These are phyloP conservation scores for Drosophila erecta DNA, from an alignment of 1,140 invertebrate genomes.

Conservation along the genomic window DNA sequence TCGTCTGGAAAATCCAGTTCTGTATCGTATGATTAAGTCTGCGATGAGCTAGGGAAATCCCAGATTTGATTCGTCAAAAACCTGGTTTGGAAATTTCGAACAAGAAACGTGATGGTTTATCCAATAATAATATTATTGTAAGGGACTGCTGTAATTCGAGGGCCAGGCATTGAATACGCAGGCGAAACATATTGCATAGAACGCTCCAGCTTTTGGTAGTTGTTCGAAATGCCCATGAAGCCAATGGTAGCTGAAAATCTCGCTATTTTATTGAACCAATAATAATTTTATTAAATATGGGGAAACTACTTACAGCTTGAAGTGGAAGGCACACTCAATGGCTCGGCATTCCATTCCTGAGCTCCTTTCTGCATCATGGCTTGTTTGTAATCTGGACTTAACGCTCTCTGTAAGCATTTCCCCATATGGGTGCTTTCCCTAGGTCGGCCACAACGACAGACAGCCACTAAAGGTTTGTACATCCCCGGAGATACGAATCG, in stretches of 20 bases:
- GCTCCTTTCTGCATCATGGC: not conserved
- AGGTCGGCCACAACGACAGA: slow-evolving; percentile 74
- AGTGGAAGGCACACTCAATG: slow-evolving; percentile 54
- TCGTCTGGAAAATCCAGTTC: slow-evolving; percentile 45
- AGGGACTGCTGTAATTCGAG: slow-evolving; percentile 65
- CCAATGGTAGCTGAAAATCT: slow-evolving; percentile 67
- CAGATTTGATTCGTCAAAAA: slow-evolving; percentile 10
- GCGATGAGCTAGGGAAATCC: slow-evolving; percentile 10
- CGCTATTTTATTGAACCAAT: not conserved
- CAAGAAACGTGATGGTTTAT: slow-evolving; percentile 18
- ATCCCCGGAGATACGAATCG: slow-evolving; percentile 74
- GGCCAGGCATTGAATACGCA: slow-evolving; percentile 68
- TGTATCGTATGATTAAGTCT: not conserved
- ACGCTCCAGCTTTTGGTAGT: slow-evolving; percentile 66
- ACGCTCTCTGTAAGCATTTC: slow-evolving; percentile 71
- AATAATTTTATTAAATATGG: not conserved
- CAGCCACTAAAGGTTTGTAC: slow-evolving; percentile 58
- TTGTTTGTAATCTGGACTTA: slow-evolving; percentile 45
- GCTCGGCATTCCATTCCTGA: not conserved
- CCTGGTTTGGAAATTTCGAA: not conserved
- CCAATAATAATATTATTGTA: slow-evolving; percentile 76
- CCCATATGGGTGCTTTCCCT: slow-evolving; percentile 58
- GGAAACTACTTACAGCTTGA: slow-evolving; percentile 60
- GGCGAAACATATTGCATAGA: slow-evolving; percentile 80
- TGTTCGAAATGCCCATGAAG: slow-evolving; percentile 15